phyloP scores from a whole-genome alignment of 2,797 vertebrate species.

The Gymnoscopelus braueri region DNA sequence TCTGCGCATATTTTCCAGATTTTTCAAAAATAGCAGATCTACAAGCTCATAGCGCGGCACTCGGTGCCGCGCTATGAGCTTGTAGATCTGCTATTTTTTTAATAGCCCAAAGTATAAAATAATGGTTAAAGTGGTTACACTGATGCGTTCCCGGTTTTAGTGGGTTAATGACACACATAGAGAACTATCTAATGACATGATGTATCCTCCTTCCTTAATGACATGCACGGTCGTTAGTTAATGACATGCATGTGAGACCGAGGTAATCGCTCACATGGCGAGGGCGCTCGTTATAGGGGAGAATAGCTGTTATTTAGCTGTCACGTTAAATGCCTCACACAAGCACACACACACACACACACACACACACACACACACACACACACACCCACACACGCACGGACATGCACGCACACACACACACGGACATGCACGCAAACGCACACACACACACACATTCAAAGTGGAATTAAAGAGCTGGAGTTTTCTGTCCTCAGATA shows the following conservation, averaged over 20 bases:
- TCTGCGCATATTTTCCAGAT: no score
- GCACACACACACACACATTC: slow-evolving; percentile 22
- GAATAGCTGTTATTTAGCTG: slow-evolving; percentile 54
- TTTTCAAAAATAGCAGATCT: no score
- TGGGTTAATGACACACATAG: slow-evolving; percentile 49
- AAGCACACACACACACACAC: background rate
- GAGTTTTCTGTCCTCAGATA: slow-evolving; percentile 27
- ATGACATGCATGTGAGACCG: slow-evolving; percentile 24
- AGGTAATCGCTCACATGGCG: slow-evolving; percentile 39
- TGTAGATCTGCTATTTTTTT: no score
- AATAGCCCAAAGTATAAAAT: no score
- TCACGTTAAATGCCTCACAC: background rate
- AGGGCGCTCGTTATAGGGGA: slow-evolving; percentile 20
- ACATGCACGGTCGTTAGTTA: slow-evolving; percentile 14
- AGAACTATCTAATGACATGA: slow-evolving; percentile 44
- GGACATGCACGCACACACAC: background rate
- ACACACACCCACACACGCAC: background rate
- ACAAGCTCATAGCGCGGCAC: no score
- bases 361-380: background rate
- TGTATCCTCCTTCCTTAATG: slow-evolving; percentile 46
- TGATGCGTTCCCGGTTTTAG: no score
- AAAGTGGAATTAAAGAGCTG: slow-evolving; percentile 26
- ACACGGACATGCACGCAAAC: background rate
- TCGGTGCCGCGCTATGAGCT: no score
- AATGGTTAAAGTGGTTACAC: no score